Base-by-base conservation (phyloP, 2,888 invertebrate genomes). In the Acronicta aceris region DNA sequence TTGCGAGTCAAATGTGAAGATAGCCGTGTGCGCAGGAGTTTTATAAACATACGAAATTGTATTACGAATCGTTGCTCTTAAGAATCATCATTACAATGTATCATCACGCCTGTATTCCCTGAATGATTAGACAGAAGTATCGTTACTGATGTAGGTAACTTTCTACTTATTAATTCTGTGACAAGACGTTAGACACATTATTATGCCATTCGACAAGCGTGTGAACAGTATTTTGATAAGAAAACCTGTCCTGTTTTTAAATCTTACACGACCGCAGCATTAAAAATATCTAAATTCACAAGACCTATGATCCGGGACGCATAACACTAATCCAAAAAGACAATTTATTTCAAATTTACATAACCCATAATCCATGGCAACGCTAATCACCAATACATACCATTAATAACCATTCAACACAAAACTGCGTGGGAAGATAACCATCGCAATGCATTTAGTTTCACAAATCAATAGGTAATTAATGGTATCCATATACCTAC, bases 1-100 rank as follows among this genome's bases (percentile, higher is more conserved):
- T 92, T 90, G 91, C 88, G 90, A 92, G 91, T 91, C 92, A 88
- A 92, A 92, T 91, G 79, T 78, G 75, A 78, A 82, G 87, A 88
- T 89, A 88, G 86, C 86, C 83, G 77, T 79, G 81, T 78, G 73
- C 48, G 71, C 76, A 69, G 78, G 63, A 53, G 68, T 52, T 43
- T 49, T 10, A 65, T 21, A 65, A 71, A 87, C 75, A 86, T 65
- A 90, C 84, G 79, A 41, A 7, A 1, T 0, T 0, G 0, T 46
- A 2, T 13, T 3, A 5, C 9, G 48, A 16, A 21, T 4, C 21
- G 21, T 3, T 2, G 21, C 21, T 21, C 2, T 4, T 21, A 21
- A 21, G 21, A 21, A 21, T 21, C 21, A 21, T 21, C 21, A 21
- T 21, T 3, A 21, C 21, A 21, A 21, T 5, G 1, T 27, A 7